Evolutionary conservation across 2,797 vertebrate genomes (phyloP), one percentile per base, ranked within the genome.

Genomic region (Rallus crepitans): DNA sequence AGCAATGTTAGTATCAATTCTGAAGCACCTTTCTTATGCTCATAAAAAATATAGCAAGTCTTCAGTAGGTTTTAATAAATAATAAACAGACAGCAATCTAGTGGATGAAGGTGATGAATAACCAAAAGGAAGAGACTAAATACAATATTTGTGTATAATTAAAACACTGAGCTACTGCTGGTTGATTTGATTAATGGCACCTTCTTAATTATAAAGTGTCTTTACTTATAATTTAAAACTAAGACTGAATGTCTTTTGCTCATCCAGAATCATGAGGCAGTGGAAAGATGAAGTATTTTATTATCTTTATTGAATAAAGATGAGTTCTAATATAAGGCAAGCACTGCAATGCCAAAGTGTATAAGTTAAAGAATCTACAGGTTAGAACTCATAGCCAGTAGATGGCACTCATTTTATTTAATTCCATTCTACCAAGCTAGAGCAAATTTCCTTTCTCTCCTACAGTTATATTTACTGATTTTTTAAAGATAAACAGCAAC

Each of bases 131-230:
- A 96, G 76, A 95, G 77, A 94, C 95, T 95, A 90, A 95, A 90
- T 93, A 93, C 86, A 97, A 95, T 97, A 96, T 97, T 97, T 97
- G 91, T 96, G 92, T 88, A 70, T 96, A 96, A 97, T 97, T 97
- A 97, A 96, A 97, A 95, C 85, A 90, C 90, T 76, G 83, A 96
- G 88, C 92, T 97, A 77, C 84, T 89, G 94, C 87, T 96, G 82
- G 92, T 85, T 96, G 95, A 94, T 96, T 97, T 97, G 96, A 97
- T 97, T 97, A 97, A 97, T 96, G 78, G 70, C 82, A 93, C 76
- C 91, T 80, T 96, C 95, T 97, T 97, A 97, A 97, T 97, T 97
- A 96, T 94, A 91, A 95, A 96, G 71, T 89, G 92, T 85, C 90
- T 96, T 96, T 96, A 92, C 93, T 96, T 90, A 90, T 96, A 97